Evolutionary conservation across 2,888 invertebrate species (phyloP).

Genomic region (Troides aeacus): DNA sequence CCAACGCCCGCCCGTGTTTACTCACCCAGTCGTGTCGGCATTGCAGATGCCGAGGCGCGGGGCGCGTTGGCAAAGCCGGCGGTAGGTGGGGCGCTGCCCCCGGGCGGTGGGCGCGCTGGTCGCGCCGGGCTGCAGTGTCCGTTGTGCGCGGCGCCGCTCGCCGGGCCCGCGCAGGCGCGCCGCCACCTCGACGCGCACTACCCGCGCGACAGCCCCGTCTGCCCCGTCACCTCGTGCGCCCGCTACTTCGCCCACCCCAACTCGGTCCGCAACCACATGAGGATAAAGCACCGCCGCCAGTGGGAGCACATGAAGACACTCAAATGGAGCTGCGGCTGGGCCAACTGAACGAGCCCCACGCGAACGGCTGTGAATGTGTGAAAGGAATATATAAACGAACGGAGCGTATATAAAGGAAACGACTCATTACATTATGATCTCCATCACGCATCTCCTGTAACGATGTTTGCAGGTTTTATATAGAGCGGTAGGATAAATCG

Average conservation of each 20-base stretch:
- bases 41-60: conserved; percentile 75
- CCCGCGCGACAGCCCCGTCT: conserved; percentile 90
- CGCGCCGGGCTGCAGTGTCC: conserved; percentile 47
- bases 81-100: conserved; percentile 32
- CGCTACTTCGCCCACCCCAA: conserved; percentile 90
- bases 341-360: conserved; percentile 41
- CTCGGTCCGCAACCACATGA: conserved; percentile 93
- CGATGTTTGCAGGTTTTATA: conserved; percentile 51
- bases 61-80: conserved; percentile 52
- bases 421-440: conserved; percentile 51
- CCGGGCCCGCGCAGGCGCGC: conserved; percentile 87
- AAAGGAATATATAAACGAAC: too few relatives aligned
- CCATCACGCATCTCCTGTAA: conserved; percentile 68
- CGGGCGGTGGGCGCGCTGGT: conserved; percentile 33
- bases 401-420: too few relatives aligned
- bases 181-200: conserved; percentile 90
- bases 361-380: conserved; percentile 41
- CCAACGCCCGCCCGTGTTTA: conserved; percentile 50
- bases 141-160: conserved; percentile 74
- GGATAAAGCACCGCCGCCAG: conserved; percentile 88
- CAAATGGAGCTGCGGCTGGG: conserved; percentile 84
- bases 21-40: conserved; percentile 76
- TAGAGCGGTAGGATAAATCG: conserved; percentile 73
- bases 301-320: conserved; percentile 92
- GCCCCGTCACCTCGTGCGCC: conserved; percentile 88